Base-by-base conservation (phyloP, 2,113 vertebrate species). In the Engraulis encrasicolus region DNA sequence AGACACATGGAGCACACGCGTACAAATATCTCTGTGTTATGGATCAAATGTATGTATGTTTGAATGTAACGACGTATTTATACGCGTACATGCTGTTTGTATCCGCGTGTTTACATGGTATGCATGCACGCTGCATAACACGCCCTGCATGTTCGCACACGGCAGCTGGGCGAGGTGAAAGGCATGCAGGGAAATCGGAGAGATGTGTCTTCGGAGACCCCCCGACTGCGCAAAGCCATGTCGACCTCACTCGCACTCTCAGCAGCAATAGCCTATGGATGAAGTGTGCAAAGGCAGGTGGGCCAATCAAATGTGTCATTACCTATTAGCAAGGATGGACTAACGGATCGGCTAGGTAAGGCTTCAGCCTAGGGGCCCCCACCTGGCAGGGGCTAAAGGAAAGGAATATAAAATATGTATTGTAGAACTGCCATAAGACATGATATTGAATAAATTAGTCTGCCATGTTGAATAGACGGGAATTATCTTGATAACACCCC, bases 51-150 rank as follows among this genome's bases (percentile, higher is more conserved):
- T 31, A 34, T 17, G 15, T 31, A 34, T n/a, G 54, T 20, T 20
- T 58, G 19, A 4, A 19, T 2, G 19, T 20, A 19, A 54, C 31
- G 23, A n/a, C n/a, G 14, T 66, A 12, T 27, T 27, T 66, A 12
- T 66, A 11, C 4, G 2, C 31, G 15, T 27, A 6, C 31, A 31
- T 66, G 58, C n/a, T n/a, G n/a, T n/a, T 9, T 74, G 11, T 34
- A 14, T 34, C 23, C 34, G 12, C 6, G 27, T 74, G 27, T 74
- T 34, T 54, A 54, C 52, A 54, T 54, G 40, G 40, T 9, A 45
- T 74, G 66, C 66, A 74, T 74, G 66, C 66, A 74, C 66, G 5
- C 66, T 74, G 14, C 15, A 31, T 74, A 74, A 15, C n/a, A 74
- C 18, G 66, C 18, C 15, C 58, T 58, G n/a, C 58, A 23, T 23